A percentile compares a stretch with the other conserved stretches of the same genome.
These are phyloP conservation scores for Chironomus tentans DNA, from an alignment of 2,888 invertebrate species.

Conservation along the genomic window DNA sequence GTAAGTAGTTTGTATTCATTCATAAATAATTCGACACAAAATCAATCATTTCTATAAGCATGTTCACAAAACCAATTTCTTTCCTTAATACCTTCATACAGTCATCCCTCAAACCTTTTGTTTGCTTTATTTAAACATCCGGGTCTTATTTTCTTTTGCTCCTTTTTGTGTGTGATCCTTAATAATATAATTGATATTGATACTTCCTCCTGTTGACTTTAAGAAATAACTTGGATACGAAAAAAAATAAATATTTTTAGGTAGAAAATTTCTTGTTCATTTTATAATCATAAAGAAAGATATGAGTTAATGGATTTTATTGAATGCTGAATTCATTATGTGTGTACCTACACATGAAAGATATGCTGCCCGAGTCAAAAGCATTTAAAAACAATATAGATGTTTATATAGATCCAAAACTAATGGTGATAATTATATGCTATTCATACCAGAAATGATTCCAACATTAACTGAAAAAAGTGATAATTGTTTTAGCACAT, in stretches of 20 bases:
- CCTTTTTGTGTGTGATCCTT: background rate
- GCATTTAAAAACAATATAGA: background rate
- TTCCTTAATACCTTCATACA: slow-evolving; percentile 14
- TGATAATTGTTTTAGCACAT: slow-evolving; percentile 25
- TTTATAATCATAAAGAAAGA: background rate
- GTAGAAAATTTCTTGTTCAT: background rate
- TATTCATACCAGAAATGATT: background rate
- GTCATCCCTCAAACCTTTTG: slow-evolving; percentile 19
- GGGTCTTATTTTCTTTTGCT: background rate
- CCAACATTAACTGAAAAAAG: background rate
- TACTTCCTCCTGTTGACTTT: slow-evolving; percentile 14
- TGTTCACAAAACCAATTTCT: background rate
- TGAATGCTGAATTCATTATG: slow-evolving; percentile 12
- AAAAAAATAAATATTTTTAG: too few species aligned
- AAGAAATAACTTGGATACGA: background rate
- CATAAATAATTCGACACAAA: slow-evolving; percentile 17
- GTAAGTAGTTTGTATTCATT: background rate
- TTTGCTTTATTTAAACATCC: slow-evolving; percentile 22
- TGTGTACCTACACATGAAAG: background rate
- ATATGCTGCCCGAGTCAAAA: background rate
- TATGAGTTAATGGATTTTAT: background rate
- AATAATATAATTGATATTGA: slow-evolving; percentile 24
- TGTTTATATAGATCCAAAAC: background rate
- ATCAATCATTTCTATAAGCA: slow-evolving; percentile 18
- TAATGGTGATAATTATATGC: background rate